These are phyloP conservation scores for Otolemur crassicaudatus DNA, from an alignment of 2,797 vertebrate genomes.

Conservation along the genomic window DNA sequence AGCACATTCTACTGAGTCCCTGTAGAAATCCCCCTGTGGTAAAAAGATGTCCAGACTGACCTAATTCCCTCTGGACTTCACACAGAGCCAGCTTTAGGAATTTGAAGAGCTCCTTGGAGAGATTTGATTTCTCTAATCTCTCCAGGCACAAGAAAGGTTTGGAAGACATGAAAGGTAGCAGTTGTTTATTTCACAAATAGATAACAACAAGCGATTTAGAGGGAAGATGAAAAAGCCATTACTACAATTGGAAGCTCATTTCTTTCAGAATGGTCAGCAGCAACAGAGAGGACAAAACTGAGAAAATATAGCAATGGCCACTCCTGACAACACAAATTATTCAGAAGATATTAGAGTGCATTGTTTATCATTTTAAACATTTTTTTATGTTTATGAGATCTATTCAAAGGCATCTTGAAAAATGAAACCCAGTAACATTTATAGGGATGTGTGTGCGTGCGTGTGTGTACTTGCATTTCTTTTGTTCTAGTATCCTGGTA, in stretches of 20 bases:
- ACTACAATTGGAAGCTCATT: conserved; percentile 67
- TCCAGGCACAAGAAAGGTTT: neutral
- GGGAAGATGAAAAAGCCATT: conserved; percentile 72
- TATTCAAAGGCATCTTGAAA: conserved; percentile 73
- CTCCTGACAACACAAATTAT: conserved; percentile 71
- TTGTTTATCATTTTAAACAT: conserved; percentile 73
- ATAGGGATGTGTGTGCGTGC: neutral
- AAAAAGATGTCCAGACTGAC: neutral
- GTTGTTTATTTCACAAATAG: conserved; percentile 67
- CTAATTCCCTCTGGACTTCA: neutral
- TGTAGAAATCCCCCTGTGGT: neutral
- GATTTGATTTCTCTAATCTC: neutral
- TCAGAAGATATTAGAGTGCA: conserved; percentile 70
- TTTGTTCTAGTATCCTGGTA: neutral
- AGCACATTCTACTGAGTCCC: neutral
- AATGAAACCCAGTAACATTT: conserved; percentile 63
- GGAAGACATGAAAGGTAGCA: conserved; percentile 49
- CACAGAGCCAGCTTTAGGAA: too few species aligned
- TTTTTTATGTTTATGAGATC: conserved; percentile 76
- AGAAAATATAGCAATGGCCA: conserved; percentile 60
- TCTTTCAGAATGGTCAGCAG: conserved; percentile 69
- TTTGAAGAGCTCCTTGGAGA: conserved; percentile 34
- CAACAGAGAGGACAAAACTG: conserved; percentile 20
- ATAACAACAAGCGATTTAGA: conserved; percentile 40
- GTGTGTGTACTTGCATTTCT: neutral